A percentile compares a stretch with the other conserved stretches of the same genome.
These are phyloP conservation scores for Plumapathes pennacea DNA, from an alignment of 92 coral and sea anemone species.

Conservation along the genomic window DNA sequence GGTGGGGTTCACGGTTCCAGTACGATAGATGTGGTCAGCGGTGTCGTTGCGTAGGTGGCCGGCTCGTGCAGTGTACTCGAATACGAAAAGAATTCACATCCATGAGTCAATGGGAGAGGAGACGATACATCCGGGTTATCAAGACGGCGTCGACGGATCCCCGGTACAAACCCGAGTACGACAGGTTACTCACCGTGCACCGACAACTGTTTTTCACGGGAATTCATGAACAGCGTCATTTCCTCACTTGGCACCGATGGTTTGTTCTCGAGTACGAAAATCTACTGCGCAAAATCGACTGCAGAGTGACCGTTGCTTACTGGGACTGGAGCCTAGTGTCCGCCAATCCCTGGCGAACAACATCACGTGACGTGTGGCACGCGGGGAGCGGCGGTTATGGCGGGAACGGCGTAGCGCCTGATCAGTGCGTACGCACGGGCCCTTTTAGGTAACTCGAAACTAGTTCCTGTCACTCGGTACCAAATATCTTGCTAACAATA, in stretches of 20 bases:
- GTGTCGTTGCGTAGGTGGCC: conserved; percentile 5
- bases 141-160: conserved; percentile 58
- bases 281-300: conserved; percentile 23
- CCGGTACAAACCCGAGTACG: conserved; percentile 32
- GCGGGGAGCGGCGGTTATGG: conserved; percentile 21
- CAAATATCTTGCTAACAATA: too few relatives aligned
- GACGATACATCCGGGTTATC: conserved; percentile 27
- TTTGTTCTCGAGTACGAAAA: conserved; percentile 20
- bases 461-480: too few relatives aligned
- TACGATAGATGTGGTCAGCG: conserved; percentile 9
- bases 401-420: conserved; percentile 31
- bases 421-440: conserved; percentile 42
- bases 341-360: conserved; percentile 27
- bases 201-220: conserved; percentile 1
- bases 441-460: conserved; percentile 23
- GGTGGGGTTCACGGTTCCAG: too few relatives aligned
- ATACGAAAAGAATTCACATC: conserved; percentile 54
- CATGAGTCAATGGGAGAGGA: conserved; percentile 37
- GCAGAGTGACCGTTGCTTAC: conserved; percentile 50
- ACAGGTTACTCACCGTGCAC: conserved; percentile 20
- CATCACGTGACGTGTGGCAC: conserved; percentile 19
- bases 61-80: conserved; percentile 35
- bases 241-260: conserved; percentile 49
- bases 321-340: conserved; percentile 62
- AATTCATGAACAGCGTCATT: conserved; percentile 30